These are phyloP conservation scores for Bos javanicus DNA, from an alignment of 2,113 vertebrate species.

Conservation along the genomic window DNA sequence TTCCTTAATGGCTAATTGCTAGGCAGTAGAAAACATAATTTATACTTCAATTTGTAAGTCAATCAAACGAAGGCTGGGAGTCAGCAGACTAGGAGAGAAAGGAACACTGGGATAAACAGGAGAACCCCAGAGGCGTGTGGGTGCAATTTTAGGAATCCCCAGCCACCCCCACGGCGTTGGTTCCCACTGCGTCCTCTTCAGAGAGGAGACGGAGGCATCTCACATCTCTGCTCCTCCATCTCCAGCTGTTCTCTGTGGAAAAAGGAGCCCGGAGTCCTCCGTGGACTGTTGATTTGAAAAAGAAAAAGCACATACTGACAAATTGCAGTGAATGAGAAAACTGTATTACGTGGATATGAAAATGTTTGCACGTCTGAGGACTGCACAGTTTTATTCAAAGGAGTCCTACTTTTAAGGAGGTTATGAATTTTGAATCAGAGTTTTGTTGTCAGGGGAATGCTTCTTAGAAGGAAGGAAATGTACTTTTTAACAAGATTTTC, in stretches of 20 bases:
- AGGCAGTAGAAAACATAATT: conserved; percentile 13
- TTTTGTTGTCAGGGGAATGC: conserved; percentile 58
- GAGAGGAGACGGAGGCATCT: neutral
- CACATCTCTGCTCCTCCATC: neutral
- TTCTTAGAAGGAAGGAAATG: conserved; percentile 58
- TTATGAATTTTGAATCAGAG: conserved; percentile 68
- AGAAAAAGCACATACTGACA: neutral
- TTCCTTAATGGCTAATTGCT: conserved; percentile 49
- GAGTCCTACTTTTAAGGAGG: conserved; percentile 43
- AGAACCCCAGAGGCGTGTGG: neutral
- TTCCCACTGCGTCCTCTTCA: neutral
- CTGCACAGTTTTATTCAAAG: neutral
- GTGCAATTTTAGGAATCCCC: neutral
- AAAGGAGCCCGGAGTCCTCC: neutral
- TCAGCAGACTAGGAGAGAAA: neutral
- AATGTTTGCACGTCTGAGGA: neutral
- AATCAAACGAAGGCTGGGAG: neutral
- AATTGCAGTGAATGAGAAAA: conserved; percentile 5
- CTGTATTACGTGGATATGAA: neutral
- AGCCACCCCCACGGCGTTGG: fast-evolving
- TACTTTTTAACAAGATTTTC: conserved; percentile 65
- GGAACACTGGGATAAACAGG: neutral
- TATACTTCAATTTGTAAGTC: conserved; percentile 46
- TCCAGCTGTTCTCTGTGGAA: neutral
- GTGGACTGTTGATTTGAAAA: neutral